Evolutionary conservation across 2,888 invertebrate genomes (phyloP).

Genomic region (Coelinius sp.): DNA sequence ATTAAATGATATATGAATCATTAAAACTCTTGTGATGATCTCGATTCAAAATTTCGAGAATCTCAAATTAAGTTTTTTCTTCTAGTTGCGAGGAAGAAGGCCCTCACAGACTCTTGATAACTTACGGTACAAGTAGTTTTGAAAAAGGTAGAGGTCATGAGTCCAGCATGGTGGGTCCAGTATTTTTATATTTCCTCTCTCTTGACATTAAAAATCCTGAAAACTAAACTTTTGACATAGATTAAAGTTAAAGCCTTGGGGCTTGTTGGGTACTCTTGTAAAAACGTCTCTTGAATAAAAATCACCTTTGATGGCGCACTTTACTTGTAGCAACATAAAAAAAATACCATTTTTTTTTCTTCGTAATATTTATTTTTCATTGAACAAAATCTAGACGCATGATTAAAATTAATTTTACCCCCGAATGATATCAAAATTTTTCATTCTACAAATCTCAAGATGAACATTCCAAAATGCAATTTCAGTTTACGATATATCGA

Average conservation of each 20-base stretch:
- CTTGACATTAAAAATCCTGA: slow-evolving; percentile 65
- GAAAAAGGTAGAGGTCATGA: background rate
- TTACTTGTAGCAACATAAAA: slow-evolving; percentile 51
- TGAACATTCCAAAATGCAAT: background rate
- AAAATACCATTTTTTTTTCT: background rate
- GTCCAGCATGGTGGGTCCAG: slow-evolving; percentile 40
- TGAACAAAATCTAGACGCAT: background rate
- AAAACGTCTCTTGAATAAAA: slow-evolving; percentile 69
- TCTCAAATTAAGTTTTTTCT: too few relatives aligned
- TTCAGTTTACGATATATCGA: slow-evolving; percentile 4
- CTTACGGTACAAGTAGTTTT: slow-evolving; percentile 43
- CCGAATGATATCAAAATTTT: background rate
- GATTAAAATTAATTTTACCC: background rate
- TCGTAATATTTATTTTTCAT: background rate
- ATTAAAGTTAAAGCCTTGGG: slow-evolving; percentile 65
- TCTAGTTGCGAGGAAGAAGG: too few relatives aligned
- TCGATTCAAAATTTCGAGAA: background rate
- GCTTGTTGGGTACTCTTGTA: slow-evolving; percentile 49
- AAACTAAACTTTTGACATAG: slow-evolving; percentile 67
- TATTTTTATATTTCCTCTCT: slow-evolving; percentile 64
- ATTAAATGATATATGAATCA: background rate
- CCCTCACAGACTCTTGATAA: slow-evolving; percentile 63
- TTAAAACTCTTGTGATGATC: background rate
- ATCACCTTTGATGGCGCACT: slow-evolving; percentile 68
- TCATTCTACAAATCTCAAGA: too few relatives aligned